Evolutionary conservation across 2,797 vertebrate genomes (phyloP), one percentile per base, ranked within the genome.

Genomic region (Buphagus erythrorhynchus): DNA sequence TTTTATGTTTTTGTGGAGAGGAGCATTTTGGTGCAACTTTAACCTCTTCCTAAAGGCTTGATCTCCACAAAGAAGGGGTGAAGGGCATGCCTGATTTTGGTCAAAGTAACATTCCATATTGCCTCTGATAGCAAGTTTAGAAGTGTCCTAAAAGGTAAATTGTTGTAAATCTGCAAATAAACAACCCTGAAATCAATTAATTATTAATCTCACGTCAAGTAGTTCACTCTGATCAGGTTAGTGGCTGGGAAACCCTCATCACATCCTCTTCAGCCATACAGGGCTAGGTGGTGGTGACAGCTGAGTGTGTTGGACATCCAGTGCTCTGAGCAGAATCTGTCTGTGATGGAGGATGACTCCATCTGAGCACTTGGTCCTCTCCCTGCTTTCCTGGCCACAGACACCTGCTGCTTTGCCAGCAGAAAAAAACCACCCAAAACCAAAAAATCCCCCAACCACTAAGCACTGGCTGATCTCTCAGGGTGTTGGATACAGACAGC

Each of bases 301-400:
- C 20, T 1, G 11, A 6, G 10, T 21, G 18, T 33, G 8, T 13
- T 24, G n/a, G 10, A 17, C 1, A 1, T 2, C 6, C 10, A 13
- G 48, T 5, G 38, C 42, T 38, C 24, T 40, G 33, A 62, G 46
- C 19, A 12, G 5, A 48, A 29, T 2, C 25, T 15, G 16, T 11
- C 43, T 13, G n/a, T 7, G 21, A 1, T 1, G 8, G 24, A 63
- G 33, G 9, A 68, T 28, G 59, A 11, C 20, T 55, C 45, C 0
- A 3, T 6, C 33, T 16, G 31, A 24, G 58, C 3, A 0, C 22
- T 16, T n/a, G 22, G 10, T 29, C 21, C 31, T 54, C 10, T 46
- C 35, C 16, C 42, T 2, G 0, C 5, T 63, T 5, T 17, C 33
- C 25, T 4, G 4, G 28, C 10, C 2, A 1, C 19, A 40, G n/a